Evolutionary conservation across 2,888 invertebrate genomes (phyloP), one percentile per base, ranked within the genome.

Genomic region (Trissoscelio sp.): DNA sequence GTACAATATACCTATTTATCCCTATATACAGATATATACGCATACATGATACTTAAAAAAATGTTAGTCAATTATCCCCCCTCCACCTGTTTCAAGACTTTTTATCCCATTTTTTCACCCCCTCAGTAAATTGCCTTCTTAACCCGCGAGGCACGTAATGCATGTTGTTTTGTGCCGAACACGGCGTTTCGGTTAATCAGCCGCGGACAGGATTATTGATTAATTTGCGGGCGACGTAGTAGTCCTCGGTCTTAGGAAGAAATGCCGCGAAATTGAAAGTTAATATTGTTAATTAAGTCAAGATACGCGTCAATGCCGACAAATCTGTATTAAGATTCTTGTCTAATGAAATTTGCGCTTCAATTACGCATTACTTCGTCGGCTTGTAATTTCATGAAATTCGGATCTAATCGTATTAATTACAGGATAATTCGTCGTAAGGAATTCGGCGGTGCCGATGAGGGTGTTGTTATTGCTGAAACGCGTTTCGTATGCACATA

Each of bases 311-410:
- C 62, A 60, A 48, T 42, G 42, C 64, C 12, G 64, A n/a, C 55
- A 16, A 62, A 73, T 44, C 18, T 57, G 57, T 39, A 66, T 75
- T 66, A 75, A 75, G 58, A 69, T 66, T 75, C 74, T 66, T 75
- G 74, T 75, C 42, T 75, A 58, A 75, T 66, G 74, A 66, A 75
- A 75, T 75, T 75, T 57, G 53, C 14, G 46, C n/a, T 74, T 74
- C 74, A 74, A 74, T 64, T 74, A 64, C 18, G 46, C 66, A 48
- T 74, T 64, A 51, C 64, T 64, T 64, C 18, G 12, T 28, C 37
- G 37, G 74, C 37, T 66, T 48, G 60, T 66, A 74, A 62, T 74
- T 74, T 48, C 57, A 37, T 9, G 64, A 74, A 66, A 74, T 66
- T 74, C 37, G 64, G 57, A 37, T 57, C 74, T 66, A 66, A 74